Percentiles rank a stretch among this genome's conserved stretches.
Evolutionary conservation across 2,888 invertebrate species (phyloP).

Genomic region (Pollenia griseotomentosa): DNA sequence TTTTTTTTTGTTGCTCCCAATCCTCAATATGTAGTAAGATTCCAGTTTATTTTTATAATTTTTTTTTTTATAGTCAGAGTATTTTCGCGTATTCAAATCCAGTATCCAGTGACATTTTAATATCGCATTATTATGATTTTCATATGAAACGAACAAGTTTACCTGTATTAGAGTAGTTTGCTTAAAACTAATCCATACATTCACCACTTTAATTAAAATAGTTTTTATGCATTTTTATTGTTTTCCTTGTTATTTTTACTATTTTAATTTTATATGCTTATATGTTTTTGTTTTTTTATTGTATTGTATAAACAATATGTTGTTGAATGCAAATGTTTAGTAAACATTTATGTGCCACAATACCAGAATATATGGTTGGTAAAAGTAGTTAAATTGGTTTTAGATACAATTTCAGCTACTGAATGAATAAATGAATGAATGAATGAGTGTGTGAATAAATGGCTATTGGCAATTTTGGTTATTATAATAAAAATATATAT

Average conservation of each 20-base stretch:
- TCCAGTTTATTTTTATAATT: slow-evolving; percentile 21
- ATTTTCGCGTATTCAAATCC: background rate
- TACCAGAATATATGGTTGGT: slow-evolving; percentile 8
- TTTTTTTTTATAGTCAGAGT: slow-evolving; percentile 23
- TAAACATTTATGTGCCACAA: slow-evolving; percentile 43
- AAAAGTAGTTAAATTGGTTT: slow-evolving; percentile 63
- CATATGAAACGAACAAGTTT: slow-evolving; percentile 8
- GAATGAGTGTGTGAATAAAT: slow-evolving; percentile 1
- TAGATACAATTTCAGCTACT: slow-evolving; percentile 49
- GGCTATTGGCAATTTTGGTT: slow-evolving; percentile 44
- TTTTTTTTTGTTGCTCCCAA: background rate
- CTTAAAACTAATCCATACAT: slow-evolving; percentile 23
- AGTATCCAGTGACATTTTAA: slow-evolving; percentile 55
- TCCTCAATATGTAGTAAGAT: background rate
- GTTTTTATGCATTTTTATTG: slow-evolving; percentile 43
- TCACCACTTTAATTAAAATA: slow-evolving; percentile 62
- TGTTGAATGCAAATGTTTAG: slow-evolving; percentile 54
- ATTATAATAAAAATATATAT: slow-evolving; percentile 26
- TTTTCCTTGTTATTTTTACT: slow-evolving; percentile 14
- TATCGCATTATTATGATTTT: slow-evolving; percentile 40
- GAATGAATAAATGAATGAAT: slow-evolving; percentile 1
- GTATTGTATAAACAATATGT: slow-evolving; percentile 38
- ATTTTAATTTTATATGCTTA: slow-evolving; percentile 26
- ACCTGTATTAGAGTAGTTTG: slow-evolving; percentile 21
- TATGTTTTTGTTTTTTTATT: slow-evolving; percentile 22